Evolutionary conservation across 1,140 invertebrate species (phyloP).

Genomic region (Drosophila mojavensis): DNA sequence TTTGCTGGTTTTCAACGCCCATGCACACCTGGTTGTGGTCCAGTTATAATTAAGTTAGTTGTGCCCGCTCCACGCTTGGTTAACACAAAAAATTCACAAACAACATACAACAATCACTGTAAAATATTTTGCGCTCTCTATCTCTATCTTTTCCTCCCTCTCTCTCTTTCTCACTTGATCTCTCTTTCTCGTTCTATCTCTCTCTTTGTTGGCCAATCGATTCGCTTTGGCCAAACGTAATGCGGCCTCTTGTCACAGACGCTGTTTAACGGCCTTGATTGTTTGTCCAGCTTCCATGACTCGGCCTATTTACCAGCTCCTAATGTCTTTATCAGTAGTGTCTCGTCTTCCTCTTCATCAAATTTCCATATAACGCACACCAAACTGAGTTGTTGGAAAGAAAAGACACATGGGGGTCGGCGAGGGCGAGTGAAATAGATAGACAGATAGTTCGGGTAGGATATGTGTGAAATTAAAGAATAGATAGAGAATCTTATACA

Average conservation of each 20-base stretch:
- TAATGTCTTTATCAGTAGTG: constrained; percentile 65
- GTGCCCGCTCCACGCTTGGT: constrained; percentile 39
- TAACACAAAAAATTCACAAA: constrained; percentile 30
- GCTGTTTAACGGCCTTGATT: constrained; percentile 66
- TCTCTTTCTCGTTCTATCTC: constrained; percentile 12
- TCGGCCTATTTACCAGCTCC: constrained; percentile 8
- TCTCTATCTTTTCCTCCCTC: constrained; percentile 27
- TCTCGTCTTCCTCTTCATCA: constrained; percentile 3
- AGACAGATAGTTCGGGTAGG: neutral
- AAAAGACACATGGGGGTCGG: neutral
- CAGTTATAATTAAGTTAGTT: constrained; percentile 51
- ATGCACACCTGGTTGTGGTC: constrained; percentile 30
- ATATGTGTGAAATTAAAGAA: too few species aligned
- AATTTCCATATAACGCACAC: constrained; percentile 38
- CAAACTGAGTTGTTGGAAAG: neutral
- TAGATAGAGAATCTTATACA: too few species aligned
- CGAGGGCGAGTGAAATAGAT: neutral
- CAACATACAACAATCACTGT: constrained; percentile 23
- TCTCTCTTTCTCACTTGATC: constrained; percentile 21
- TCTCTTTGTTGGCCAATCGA: constrained; percentile 54
- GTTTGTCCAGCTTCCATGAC: constrained; percentile 38
- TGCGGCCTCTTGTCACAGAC: constrained; percentile 59
- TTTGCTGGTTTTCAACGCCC: constrained; percentile 11
- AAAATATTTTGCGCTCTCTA: constrained; percentile 15
- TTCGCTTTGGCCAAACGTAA: constrained; percentile 69